Evolutionary conservation across 2,888 invertebrate genomes (phyloP).

Genomic region (Papilio demoleus): DNA sequence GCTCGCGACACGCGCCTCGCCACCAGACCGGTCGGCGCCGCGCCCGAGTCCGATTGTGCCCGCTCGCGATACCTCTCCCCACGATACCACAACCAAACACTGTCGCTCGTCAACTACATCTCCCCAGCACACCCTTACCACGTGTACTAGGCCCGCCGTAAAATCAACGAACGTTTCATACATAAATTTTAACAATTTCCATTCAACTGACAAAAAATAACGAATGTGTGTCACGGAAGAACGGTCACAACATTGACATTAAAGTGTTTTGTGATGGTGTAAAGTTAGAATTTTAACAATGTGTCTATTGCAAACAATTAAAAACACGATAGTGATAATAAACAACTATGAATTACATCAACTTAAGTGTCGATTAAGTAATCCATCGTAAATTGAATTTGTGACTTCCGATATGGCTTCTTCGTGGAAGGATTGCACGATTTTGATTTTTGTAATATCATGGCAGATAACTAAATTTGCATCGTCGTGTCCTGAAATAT

Average conservation of each 20-base stretch:
- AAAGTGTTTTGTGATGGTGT: slow-evolving; percentile 63
- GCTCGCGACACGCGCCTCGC: slow-evolving; percentile 65
- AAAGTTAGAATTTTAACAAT: slow-evolving; percentile 62
- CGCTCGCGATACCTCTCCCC: slow-evolving; percentile 53
- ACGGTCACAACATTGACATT: slow-evolving; percentile 55
- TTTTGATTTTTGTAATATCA: slow-evolving; percentile 66
- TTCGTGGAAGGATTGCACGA: slow-evolving; percentile 63
- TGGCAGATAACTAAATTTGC: slow-evolving; percentile 67
- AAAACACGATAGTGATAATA: slow-evolving; percentile 58
- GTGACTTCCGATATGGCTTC: slow-evolving; percentile 68
- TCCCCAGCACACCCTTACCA: slow-evolving; percentile 40
- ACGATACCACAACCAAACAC: slow-evolving; percentile 42
- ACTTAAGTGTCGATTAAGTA: slow-evolving; percentile 65
- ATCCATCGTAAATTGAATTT: slow-evolving; percentile 65
- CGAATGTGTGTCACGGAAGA: slow-evolving; percentile 62
- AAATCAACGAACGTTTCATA: slow-evolving; percentile 43
- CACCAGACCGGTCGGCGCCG: slow-evolving; percentile 75
- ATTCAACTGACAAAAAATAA: slow-evolving; percentile 48
- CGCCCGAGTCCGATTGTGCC: slow-evolving; percentile 64
- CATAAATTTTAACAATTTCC: slow-evolving; percentile 37
- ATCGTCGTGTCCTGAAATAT: slow-evolving; percentile 64
- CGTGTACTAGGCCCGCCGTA: slow-evolving; percentile 45
- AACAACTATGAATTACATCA: slow-evolving; percentile 60
- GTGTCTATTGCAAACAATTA: slow-evolving; percentile 59
- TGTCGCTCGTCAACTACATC: slow-evolving; percentile 42